Conservation (phyloP, 1,140 invertebrate genomes). For the Goniozus legneri region DNA sequence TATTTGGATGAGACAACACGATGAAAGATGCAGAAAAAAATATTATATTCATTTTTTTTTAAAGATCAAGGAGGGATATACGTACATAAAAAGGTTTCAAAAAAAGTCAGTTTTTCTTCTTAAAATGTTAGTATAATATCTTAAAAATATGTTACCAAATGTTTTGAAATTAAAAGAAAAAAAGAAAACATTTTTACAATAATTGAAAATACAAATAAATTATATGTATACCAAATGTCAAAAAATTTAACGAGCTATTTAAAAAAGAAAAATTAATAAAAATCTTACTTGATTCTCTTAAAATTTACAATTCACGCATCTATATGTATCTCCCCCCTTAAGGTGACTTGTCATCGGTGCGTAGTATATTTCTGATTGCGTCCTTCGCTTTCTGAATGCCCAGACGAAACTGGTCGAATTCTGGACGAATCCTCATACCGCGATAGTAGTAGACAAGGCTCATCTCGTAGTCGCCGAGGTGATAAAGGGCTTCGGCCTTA, state of each 20-base stretch:
- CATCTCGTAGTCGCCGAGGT: conserved; percentile 88
- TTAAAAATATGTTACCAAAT: not conserved
- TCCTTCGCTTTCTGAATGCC: conserved; percentile 93
- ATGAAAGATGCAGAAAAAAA: not conserved
- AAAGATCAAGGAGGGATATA: not conserved
- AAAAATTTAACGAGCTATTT: too few species aligned
- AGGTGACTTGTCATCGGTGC: not conserved
- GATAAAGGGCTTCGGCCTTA: conserved; percentile 91
- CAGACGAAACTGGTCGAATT: conserved; percentile 80
- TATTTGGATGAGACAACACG: not conserved
- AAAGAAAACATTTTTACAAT: not conserved
- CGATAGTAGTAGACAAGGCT: conserved; percentile 89
- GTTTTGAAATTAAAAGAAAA: not conserved
- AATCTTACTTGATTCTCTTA: not conserved
- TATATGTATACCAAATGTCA: not conserved
- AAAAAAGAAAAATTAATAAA: not conserved
- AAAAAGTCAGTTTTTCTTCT: not conserved
- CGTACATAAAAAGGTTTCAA: not conserved
- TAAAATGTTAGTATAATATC: not conserved
- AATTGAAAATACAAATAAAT: not conserved
- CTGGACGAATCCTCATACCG: conserved; percentile 78
- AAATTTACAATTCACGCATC: not conserved
- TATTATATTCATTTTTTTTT: not conserved
- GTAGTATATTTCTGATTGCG: conserved; percentile 81
- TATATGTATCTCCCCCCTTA: not conserved